These are phyloP conservation scores for Phoeniculus purpureus DNA, from an alignment of 2,797 vertebrate species.

Conservation along the genomic window DNA sequence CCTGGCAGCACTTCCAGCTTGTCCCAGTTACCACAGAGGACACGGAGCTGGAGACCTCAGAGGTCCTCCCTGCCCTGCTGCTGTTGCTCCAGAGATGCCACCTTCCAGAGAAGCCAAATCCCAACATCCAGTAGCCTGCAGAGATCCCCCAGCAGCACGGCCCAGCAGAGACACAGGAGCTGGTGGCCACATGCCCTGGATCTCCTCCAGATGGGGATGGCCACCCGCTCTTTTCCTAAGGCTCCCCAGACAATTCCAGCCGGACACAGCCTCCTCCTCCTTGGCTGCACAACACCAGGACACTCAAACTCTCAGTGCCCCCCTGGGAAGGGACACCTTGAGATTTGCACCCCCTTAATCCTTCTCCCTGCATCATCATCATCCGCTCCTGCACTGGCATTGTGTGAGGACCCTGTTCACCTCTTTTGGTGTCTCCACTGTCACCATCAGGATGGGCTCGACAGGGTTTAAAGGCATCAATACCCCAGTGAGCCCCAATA, in stretches of 20 bases:
- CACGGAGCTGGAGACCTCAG: not conserved
- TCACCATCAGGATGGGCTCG: fast-evolving
- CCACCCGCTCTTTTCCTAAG: not conserved
- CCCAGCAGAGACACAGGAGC: not conserved
- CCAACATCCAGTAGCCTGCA: fast-evolving
- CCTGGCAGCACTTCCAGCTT: fast-evolving
- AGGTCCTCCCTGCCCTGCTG: not conserved
- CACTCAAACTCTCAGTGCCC: not conserved
- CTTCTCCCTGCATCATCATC: not conserved
- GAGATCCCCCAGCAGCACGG: not conserved
- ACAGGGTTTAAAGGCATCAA: not conserved
- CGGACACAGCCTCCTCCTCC: not conserved
- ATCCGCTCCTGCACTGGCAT: not conserved
- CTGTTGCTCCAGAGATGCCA: not conserved
- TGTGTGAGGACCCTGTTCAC: not conserved
- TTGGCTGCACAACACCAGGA: fast-evolving
- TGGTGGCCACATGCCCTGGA: not conserved
- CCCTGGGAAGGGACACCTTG: not conserved
- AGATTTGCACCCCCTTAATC: not conserved
- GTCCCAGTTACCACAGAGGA: fast-evolving
- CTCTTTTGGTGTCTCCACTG: not conserved
- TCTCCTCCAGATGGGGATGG: not conserved
- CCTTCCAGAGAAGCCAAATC: not conserved
- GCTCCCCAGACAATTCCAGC: not conserved
- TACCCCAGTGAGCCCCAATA: not conserved